These are phyloP conservation scores for Phymatocera aterrima DNA, from an alignment of 2,888 invertebrate species.

Conservation along the genomic window DNA sequence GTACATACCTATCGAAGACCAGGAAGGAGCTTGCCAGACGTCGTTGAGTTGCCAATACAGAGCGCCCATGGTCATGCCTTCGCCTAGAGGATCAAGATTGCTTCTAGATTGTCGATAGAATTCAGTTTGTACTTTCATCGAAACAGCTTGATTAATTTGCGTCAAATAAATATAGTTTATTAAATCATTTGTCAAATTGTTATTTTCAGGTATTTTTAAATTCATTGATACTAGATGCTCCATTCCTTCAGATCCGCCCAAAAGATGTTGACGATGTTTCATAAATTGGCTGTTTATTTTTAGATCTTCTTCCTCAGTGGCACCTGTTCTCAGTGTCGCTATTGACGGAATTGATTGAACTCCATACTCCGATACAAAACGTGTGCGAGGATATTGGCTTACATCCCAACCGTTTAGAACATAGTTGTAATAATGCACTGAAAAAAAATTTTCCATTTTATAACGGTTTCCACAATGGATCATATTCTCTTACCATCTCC, in stretches of 20 bases:
- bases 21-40: constrained; percentile 97
- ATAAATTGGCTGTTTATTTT: constrained; percentile 79
- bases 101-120: constrained; percentile 82
- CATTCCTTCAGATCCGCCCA: constrained; percentile 82
- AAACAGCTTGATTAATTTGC: constrained; percentile 93
- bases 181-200: constrained; percentile 78
- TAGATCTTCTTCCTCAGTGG: constrained; percentile 76
- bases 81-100: constrained; percentile 74
- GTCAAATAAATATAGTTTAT: constrained; percentile 87
- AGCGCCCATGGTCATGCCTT: constrained; percentile 94
- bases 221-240: constrained; percentile 79
- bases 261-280: constrained; percentile 91
- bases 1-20: constrained; percentile 92
- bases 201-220: constrained; percentile 78
- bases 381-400: constrained; percentile 85
- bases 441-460: constrained; percentile 59
- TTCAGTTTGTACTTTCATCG: constrained; percentile 91
- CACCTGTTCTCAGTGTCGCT: constrained; percentile 80
- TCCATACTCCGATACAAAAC: constrained; percentile 98
- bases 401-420: constrained; percentile 87
- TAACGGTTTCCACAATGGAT: constrained; percentile 9
- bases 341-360: constrained; percentile 92
- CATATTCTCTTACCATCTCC: constrained; percentile 85
- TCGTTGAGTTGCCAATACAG: constrained; percentile 99
- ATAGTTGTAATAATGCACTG: constrained; percentile 94